Evolutionary conservation across 2,888 invertebrate species (phyloP).

Genomic region (Sipunculus nudus): DNA sequence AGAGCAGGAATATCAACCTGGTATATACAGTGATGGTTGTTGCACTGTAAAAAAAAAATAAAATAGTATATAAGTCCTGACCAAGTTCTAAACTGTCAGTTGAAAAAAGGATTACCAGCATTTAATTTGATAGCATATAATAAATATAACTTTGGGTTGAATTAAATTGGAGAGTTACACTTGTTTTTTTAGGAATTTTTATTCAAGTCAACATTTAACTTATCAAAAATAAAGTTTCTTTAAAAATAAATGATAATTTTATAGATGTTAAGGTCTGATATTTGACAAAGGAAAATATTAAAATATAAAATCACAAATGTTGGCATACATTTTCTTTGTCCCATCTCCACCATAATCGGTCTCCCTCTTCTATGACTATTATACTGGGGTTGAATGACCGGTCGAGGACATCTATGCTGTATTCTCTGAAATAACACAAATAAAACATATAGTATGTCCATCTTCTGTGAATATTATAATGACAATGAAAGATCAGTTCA

Average conservation of each 20-base stretch:
- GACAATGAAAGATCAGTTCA: neutral
- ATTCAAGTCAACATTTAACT: too few relatives aligned
- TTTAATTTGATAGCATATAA: too few relatives aligned
- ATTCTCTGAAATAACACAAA: conserved; percentile 58
- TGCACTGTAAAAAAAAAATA: conserved; percentile 53
- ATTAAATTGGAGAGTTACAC: too few relatives aligned
- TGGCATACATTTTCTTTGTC: conserved; percentile 56
- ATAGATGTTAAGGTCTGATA: too few relatives aligned
- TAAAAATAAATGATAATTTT: too few relatives aligned
- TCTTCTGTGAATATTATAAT: neutral
- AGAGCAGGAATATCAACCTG: conserved; percentile 60
- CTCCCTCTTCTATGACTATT: conserved; percentile 64
- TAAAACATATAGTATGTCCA: too few relatives aligned
- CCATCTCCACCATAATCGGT: conserved; percentile 67
- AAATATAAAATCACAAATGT: neutral
- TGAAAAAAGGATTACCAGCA: too few relatives aligned
- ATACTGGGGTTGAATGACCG: conserved; percentile 62
- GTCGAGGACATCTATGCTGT: conserved; percentile 60
- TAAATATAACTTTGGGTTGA: too few relatives aligned
- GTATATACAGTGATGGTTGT: conserved; percentile 63
- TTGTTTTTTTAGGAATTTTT: too few relatives aligned
- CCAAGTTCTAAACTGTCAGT: too few relatives aligned
- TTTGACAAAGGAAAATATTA: neutral
- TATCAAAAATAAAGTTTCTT: too few relatives aligned
- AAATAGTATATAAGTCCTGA: too few relatives aligned